phyloP scores from a whole-genome alignment of 2,888 invertebrate species.

The Plebejus anna region DNA sequence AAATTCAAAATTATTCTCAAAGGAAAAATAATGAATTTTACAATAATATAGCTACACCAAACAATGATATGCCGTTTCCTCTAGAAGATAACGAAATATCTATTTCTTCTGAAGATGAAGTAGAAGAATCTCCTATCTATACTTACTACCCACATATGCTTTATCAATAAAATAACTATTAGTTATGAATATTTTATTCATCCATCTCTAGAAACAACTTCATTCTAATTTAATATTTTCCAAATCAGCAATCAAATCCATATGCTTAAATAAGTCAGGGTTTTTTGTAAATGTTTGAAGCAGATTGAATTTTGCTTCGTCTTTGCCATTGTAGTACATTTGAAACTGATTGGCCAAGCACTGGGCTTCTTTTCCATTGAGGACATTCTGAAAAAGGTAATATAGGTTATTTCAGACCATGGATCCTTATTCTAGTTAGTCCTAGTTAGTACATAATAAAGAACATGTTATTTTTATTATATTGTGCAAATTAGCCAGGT shows the following conservation, averaged over 20 bases:
- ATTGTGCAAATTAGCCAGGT: no score
- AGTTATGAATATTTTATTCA: slow-evolving; percentile 17
- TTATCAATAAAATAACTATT: slow-evolving; percentile 23
- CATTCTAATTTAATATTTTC: slow-evolving; percentile 79
- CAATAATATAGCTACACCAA: background rate
- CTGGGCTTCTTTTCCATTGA: slow-evolving; percentile 89
- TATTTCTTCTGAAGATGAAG: slow-evolving; percentile 7
- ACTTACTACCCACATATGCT: slow-evolving; percentile 29
- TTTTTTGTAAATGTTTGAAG: slow-evolving; percentile 84
- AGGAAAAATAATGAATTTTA: background rate
- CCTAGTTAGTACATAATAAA: background rate
- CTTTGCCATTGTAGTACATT: slow-evolving; percentile 87
- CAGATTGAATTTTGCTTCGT: slow-evolving; percentile 80
- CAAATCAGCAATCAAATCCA: slow-evolving; percentile 88
- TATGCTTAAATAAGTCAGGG: slow-evolving; percentile 89
- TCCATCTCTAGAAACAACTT: background rate
- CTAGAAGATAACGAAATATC: background rate
- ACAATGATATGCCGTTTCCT: background rate
- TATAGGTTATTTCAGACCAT: background rate
- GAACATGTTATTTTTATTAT: background rate
- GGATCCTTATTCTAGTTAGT: background rate
- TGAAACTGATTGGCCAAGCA: slow-evolving; percentile 92
- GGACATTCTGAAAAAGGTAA: slow-evolving; percentile 77
- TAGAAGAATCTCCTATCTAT: slow-evolving; percentile 26
- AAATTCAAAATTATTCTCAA: background rate